Percentiles rank a stretch among this genome's conserved stretches.
Evolutionary conservation across 2,888 invertebrate genomes (phyloP).

Genomic region (Dasypogon diadema): DNA sequence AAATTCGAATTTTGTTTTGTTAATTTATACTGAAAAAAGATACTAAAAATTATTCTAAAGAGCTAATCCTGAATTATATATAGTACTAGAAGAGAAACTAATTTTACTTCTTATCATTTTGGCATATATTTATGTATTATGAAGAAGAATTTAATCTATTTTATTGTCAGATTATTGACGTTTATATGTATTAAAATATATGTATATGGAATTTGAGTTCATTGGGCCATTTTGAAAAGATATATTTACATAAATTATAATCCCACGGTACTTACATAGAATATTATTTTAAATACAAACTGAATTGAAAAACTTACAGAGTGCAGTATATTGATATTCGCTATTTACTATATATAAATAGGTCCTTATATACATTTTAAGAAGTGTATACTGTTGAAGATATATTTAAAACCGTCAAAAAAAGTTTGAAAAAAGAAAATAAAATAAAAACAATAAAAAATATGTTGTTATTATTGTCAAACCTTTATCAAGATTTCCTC

Average conservation of each 20-base stretch:
- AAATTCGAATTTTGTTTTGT: not conserved
- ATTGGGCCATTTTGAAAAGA: not conserved
- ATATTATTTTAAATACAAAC: conserved; percentile 9
- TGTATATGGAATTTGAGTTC: not conserved
- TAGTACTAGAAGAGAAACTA: too few relatives aligned
- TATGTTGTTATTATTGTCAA: too few relatives aligned
- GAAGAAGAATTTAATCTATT: too few relatives aligned
- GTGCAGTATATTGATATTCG: conserved; percentile 51
- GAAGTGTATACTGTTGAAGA: conserved; percentile 53
- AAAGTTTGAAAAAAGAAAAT: conserved; percentile 36
- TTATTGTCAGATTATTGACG: not conserved
- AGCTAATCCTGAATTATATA: too few relatives aligned
- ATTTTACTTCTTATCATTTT: too few relatives aligned
- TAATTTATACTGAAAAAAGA: too few relatives aligned
- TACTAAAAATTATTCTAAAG: too few relatives aligned
- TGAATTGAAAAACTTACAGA: conserved; percentile 27
- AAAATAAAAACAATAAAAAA: conserved; percentile 21
- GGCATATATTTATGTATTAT: too few relatives aligned
- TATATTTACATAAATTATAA: not conserved
- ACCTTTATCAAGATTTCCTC: too few relatives aligned
- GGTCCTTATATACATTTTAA: conserved; percentile 54
- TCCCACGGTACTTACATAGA: not conserved
- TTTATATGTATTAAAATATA: too few relatives aligned
- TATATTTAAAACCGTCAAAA: conserved; percentile 39
- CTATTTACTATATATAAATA: conserved; percentile 32